Base-by-base conservation (phyloP, 2,113 vertebrate genomes). In the Alces alces region DNA sequence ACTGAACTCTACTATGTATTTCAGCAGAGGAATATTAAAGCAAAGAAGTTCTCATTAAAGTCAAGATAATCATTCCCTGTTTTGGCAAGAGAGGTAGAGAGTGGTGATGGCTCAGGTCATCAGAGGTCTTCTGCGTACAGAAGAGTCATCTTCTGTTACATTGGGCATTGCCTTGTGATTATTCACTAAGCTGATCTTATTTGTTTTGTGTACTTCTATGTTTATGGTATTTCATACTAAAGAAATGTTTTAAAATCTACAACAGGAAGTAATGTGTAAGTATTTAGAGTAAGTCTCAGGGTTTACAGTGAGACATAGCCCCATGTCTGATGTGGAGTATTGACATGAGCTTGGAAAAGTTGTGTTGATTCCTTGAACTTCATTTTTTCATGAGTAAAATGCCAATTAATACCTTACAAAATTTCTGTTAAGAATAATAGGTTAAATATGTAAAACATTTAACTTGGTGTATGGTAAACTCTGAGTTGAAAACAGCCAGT, bases 381-480 rank as follows among this genome's bases (percentile, higher is more conserved):
- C n/a, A 66, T 52, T 87, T 93, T 96, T 50, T 95, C 23, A 54
- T 86, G 54, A 76, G 30, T 80, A 91, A 96, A 93, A 21, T 88
- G 30, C 27, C 55, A 91, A 85, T 73, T 88, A 50, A n/a, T 93
- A 25, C 9, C 21, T 76, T 64, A 33, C 27, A 96, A 52, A 87
- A 43, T 82, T 95, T 23, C 64, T 90, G 16, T 89, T 73, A n/a
- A 93, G 16, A 54, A 73, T 83, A 78, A 52, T 28, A 85, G 19
- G 16, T 58, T 89, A 21, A 89, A 36, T 86, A 83, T 66, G 16
- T 90, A 85, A 96, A 76, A 89, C 9, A 30, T 16, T 94, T 78
- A 61, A 19, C 17, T 52, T 52, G 50, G 39, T 70, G 47, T 7
- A 36, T 45, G 76, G 54, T 83, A 45, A 86, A 66, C 21, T 60